Conservation (phyloP, 2,797 vertebrate genomes). For the Glyptemys insculpta region DNA sequence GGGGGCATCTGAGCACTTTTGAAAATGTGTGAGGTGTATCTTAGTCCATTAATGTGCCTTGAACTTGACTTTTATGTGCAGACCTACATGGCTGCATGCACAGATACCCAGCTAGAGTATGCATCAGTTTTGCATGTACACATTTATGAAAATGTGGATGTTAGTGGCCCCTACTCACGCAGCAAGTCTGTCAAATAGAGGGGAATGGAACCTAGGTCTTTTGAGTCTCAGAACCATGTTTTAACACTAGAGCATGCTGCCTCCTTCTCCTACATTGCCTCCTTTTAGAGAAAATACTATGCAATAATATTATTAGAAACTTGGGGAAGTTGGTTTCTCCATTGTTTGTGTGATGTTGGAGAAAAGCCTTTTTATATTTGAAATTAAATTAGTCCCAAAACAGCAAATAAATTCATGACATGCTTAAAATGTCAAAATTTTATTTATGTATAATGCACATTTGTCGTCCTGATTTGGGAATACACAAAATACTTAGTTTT, state of each 20-base stretch:
- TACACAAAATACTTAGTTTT: slow-evolving; percentile 20
- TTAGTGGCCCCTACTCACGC: not conserved
- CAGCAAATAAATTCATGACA: slow-evolving; percentile 3
- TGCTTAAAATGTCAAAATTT: not conserved
- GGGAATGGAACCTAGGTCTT: not conserved
- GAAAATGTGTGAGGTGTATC: not conserved
- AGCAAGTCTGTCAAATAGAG: not conserved
- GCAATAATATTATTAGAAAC: not conserved
- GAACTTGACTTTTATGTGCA: not conserved
- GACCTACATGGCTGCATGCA: rapidly evolving
- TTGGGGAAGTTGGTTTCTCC: slow-evolving; percentile 9
- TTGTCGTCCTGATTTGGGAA: slow-evolving; percentile 37
- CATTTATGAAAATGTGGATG: not conserved
- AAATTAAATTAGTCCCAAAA: slow-evolving; percentile 50
- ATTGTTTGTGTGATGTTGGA: not conserved
- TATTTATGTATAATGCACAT: not conserved
- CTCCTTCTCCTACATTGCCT: not conserved
- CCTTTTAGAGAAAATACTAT: not conserved
- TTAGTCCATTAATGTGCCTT: not conserved
- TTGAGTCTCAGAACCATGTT: not conserved
- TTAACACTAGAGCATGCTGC: not conserved
- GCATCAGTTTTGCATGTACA: not conserved
- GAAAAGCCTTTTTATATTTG: slow-evolving; percentile 11
- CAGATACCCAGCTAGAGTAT: not conserved
- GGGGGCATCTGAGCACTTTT: not conserved